These are phyloP conservation scores for Rhynchophorus ferrugineus DNA, from an alignment of 1,140 invertebrate genomes.

Conservation along the genomic window DNA sequence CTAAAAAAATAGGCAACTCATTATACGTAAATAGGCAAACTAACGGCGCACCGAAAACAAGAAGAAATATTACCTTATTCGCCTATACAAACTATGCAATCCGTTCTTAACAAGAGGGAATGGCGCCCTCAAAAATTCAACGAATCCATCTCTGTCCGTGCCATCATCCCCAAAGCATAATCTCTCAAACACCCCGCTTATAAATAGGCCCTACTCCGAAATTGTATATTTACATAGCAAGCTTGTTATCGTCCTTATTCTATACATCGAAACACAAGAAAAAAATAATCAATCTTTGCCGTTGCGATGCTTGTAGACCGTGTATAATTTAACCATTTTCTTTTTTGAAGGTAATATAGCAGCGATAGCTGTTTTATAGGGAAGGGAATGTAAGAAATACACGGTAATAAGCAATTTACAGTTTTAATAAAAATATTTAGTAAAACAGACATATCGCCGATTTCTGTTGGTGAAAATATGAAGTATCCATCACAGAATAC, in stretches of 20 bases:
- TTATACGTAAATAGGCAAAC: no score
- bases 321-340: slow-evolving; percentile 1
- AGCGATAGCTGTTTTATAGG: background rate
- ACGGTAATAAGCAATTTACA: no score
- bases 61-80: no score
- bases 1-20: no score
- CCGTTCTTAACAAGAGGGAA: background rate
- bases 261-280: background rate
- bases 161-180: background rate
- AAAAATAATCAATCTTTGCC: slow-evolving; percentile 3
- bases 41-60: no score
- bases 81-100: no score
- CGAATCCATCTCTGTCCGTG: background rate
- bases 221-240: background rate
- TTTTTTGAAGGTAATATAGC: background rate
- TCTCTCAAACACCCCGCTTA: background rate
- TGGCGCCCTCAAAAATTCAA: background rate
- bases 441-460: no score
- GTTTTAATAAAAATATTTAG: no score
- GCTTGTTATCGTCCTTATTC: slow-evolving; percentile 5
- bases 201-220: background rate
- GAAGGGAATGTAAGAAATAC: no score
- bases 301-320: background rate
- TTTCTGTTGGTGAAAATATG: no score
- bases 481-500: no score